These are phyloP conservation scores for Ictidomys tridecemlineatus DNA, from an alignment of 2,113 vertebrate genomes.

Conservation along the genomic window DNA sequence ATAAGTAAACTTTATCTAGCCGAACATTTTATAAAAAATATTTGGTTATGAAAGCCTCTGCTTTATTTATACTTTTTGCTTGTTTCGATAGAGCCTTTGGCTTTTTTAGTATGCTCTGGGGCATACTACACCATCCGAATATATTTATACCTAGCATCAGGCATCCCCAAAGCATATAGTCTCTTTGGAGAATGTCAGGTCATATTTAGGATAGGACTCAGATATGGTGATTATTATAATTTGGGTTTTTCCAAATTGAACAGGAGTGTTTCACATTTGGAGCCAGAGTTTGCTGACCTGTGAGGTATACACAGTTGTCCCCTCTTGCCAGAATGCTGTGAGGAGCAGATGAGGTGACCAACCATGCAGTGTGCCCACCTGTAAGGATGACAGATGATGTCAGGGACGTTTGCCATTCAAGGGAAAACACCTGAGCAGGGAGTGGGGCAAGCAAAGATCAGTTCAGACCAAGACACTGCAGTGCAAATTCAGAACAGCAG, in stretches of 20 bases:
- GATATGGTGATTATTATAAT: not conserved
- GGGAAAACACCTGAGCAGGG: not conserved
- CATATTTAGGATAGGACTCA: not conserved
- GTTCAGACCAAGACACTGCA: not conserved
- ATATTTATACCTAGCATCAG: not conserved
- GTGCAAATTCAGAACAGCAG: not conserved
- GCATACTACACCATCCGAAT: not conserved
- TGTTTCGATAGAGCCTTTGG: not conserved
- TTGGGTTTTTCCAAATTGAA: not conserved
- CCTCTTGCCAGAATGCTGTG: not conserved
- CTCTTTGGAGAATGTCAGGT: not conserved
- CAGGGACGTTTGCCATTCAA: not conserved
- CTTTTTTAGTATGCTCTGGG: not conserved
- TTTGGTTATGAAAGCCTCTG: not conserved
- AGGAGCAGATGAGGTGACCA: conserved; percentile 19
- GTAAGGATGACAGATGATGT: not conserved
- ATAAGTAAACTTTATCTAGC: conserved; percentile 40
- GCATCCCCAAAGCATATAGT: not conserved
- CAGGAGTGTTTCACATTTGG: not conserved
- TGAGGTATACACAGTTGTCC: not conserved
- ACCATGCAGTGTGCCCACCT: not conserved
- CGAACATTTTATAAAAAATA: conserved; percentile 21
- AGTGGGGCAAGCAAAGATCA: not conserved
- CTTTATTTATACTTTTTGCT: not conserved
- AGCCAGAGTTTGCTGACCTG: not conserved